A percentile compares a stretch with the other conserved stretches of the same genome.
Evolutionary conservation across 2,113 vertebrate genomes (phyloP).

Genomic region (Gymnogyps californianus): DNA sequence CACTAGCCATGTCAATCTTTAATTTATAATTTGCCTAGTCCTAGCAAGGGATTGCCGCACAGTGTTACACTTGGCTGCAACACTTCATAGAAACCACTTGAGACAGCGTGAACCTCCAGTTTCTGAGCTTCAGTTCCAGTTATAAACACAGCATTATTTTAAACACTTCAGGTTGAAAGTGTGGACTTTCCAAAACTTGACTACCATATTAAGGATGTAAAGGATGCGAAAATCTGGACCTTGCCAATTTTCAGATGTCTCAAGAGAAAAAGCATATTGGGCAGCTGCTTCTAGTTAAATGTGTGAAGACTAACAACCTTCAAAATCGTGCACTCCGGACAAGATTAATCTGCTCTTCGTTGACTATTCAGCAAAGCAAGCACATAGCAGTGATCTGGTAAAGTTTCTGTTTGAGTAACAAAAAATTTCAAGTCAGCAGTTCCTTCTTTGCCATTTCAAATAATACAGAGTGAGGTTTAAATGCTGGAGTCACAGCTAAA

Average conservation of each 20-base stretch:
- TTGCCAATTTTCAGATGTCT: not conserved
- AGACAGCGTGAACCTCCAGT: not conserved
- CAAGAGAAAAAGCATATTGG: not conserved
- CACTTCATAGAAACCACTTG: not conserved
- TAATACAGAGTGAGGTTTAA: not conserved
- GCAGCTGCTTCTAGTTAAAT: not conserved
- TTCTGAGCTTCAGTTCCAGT: not conserved
- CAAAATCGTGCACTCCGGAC: not conserved
- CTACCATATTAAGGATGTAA: not conserved
- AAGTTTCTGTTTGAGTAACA: conserved; percentile 13
- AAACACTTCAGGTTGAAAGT: not conserved
- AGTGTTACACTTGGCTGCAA: not conserved
- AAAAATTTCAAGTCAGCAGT: not conserved
- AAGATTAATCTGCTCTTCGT: conserved; percentile 19
- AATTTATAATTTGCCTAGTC: not conserved
- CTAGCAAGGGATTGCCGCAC: not conserved
- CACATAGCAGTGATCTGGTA: not conserved
- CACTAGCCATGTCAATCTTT: not conserved
- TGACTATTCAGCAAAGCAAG: conserved; percentile 20
- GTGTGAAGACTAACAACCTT: not conserved
- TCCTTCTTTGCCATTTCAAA: not conserved
- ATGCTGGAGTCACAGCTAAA: not conserved
- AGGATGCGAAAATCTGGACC: not conserved
- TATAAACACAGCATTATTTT: not conserved
- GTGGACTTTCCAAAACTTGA: not conserved